Base-by-base conservation (phyloP, 2,797 vertebrate species). In the Scolopax bukidnonensis region DNA sequence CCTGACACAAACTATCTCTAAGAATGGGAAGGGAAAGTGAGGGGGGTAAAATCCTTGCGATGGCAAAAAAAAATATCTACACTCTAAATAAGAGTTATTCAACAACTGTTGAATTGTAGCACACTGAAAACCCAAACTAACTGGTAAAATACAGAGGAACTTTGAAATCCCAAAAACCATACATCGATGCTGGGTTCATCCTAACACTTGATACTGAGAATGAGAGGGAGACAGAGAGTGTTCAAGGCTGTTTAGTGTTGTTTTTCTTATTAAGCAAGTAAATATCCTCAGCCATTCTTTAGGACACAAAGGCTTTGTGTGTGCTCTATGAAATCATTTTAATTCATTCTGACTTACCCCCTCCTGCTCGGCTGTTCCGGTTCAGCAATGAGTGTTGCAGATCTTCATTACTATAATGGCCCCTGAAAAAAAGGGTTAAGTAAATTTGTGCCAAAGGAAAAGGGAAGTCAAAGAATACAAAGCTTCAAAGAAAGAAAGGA, bases 291-390 rank as follows among this genome's bases (percentile, higher is more conserved):
- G 76, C 73, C 88, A 82, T 92, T 96, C 63, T 87, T 86, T 36
- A 80, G 84, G 63, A 96, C 89, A 96, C 82, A 96, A 57, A 81
- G 84, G 88, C 95, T 96, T 88, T 94, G 69, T 76, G 33, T 77
- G 64, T 69, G 28, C 84, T 96, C 87, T 76, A 0, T 90, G 84
- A 97, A 97, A 88, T 95, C 79, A 96, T 93, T 96, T 93, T 95
- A 92, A 97, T 97, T 97, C 86, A 89, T 69, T 56, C 86, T 93
- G 92, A 75, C 94, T 97, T 89, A 88, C 70, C 48, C 71, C 68
- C 89, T 96, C 85, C 90, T 9, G 0, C 78, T 89, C 40, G 12
- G 51, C 64, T 73, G 11, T 50, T 84, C 61, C 67, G 89, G 25
- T 84, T 84, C 56, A 56, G 19, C 68, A 83, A 6, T 23, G 94